Conservation (phyloP, 2,888 invertebrate species). For the Heliconius ismenius region DNA sequence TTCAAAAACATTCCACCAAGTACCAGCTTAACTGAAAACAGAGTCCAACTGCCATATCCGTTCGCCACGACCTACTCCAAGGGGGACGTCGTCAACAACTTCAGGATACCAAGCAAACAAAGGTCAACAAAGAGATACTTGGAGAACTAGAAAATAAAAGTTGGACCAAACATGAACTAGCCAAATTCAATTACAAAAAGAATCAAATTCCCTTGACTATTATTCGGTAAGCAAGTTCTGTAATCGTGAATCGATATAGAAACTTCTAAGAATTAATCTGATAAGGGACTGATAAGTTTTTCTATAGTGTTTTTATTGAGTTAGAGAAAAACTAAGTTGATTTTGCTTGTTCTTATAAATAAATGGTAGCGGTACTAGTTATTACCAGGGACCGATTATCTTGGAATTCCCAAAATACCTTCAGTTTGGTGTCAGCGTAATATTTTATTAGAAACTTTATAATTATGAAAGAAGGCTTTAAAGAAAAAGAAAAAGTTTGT, state of each 20-base stretch:
- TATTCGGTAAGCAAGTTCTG: conserved; percentile 53
- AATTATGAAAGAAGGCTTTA: not conserved
- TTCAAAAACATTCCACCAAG: conserved; percentile 1
- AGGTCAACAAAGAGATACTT: conserved; percentile 39
- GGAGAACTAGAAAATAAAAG: conserved; percentile 29
- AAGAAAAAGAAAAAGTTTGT: not conserved
- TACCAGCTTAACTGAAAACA: conserved; percentile 24
- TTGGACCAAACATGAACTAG: conserved; percentile 30
- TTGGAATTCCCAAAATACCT: not conserved
- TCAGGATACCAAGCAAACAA: conserved; percentile 39
- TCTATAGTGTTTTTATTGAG: conserved; percentile 6
- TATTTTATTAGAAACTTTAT: not conserved
- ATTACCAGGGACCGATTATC: not conserved
- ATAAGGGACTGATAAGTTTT: conserved; percentile 27
- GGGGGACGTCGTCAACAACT: conserved; percentile 33
- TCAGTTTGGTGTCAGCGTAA: not conserved
- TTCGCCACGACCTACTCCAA: conserved; percentile 30
- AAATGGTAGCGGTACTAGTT: not conserved
- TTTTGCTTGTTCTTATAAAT: not conserved
- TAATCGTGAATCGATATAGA: conserved; percentile 33
- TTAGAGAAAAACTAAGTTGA: not conserved
- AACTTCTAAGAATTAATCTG: conserved; percentile 36
- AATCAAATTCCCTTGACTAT: conserved; percentile 62
- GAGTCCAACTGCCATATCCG: conserved; percentile 37
- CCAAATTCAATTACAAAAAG: conserved; percentile 57